These are phyloP conservation scores for Brevimyrus niger DNA, from an alignment of 2,113 vertebrate species.

Conservation along the genomic window DNA sequence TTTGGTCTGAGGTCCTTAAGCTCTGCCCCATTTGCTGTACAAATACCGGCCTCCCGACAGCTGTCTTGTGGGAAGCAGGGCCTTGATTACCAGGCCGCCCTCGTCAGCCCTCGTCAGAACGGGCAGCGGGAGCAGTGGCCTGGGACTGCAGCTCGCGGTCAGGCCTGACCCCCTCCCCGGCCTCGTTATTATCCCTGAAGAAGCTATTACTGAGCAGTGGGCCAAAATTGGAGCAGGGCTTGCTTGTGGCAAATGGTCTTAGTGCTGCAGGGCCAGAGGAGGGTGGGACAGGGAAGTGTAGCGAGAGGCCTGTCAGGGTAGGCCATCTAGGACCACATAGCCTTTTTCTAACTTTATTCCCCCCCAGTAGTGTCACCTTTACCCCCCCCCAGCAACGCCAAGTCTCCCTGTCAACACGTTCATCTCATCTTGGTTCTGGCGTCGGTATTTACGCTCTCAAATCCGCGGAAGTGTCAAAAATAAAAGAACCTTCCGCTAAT, in stretches of 20 bases:
- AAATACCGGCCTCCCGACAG: background rate
- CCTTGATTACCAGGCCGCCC: background rate
- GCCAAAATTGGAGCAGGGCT: slow-evolving; percentile 39
- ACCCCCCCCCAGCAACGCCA: background rate
- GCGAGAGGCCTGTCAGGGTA: background rate
- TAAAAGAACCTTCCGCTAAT: background rate
- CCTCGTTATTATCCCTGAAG: slow-evolving; percentile 62
- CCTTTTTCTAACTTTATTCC: background rate
- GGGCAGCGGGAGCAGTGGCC: slow-evolving; percentile 43
- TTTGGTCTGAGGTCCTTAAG: background rate
- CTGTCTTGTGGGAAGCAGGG: background rate
- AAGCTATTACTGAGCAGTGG: slow-evolving; percentile 40
- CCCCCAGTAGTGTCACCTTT: background rate
- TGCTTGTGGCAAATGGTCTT: slow-evolving; percentile 45
- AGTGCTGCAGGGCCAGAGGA: slow-evolving; percentile 18
- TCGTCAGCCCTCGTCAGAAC: background rate
- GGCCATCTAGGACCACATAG: background rate
- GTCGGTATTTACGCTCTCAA: background rate
- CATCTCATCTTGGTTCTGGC: background rate
- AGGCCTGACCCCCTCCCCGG: slow-evolving; percentile 30
- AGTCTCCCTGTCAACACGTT: background rate
- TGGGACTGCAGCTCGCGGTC: slow-evolving; percentile 46
- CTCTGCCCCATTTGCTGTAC: background rate
- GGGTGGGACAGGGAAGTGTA: background rate
- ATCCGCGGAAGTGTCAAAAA: background rate